Conservation (phyloP, 2,797 vertebrate species). For the Rhabdophis nuchalis region DNA sequence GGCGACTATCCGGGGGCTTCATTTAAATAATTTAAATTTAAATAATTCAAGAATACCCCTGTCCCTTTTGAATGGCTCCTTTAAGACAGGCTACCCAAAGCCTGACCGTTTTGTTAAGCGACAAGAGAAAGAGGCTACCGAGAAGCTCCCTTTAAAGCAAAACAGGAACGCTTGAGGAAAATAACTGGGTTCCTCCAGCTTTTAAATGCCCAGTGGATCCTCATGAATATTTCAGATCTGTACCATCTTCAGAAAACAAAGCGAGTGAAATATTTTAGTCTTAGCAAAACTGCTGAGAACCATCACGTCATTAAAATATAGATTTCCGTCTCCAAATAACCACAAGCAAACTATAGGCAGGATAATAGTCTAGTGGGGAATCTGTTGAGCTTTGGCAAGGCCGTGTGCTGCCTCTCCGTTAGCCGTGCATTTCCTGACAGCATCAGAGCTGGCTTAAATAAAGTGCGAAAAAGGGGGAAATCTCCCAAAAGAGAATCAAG, state of each 20-base stretch:
- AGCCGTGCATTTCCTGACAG: slow-evolving; percentile 5
- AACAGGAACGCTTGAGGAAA: not conserved
- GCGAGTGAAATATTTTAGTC: slow-evolving; percentile 2
- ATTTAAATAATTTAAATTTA: slow-evolving; percentile 56
- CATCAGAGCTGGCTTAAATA: slow-evolving; percentile 25
- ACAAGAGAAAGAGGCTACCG: not conserved
- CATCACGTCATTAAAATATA: slow-evolving; percentile 27
- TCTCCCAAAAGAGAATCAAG: slow-evolving; percentile 36
- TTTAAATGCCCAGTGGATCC: not conserved
- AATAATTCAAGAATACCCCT: slow-evolving; percentile 64
- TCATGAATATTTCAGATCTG: not conserved
- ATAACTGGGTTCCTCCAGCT: not conserved
- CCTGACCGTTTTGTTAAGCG: slow-evolving; percentile 68
- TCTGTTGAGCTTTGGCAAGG: not conserved
- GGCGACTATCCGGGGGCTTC: slow-evolving; percentile 56
- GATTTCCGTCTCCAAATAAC: slow-evolving; percentile 24
- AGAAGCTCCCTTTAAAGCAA: not conserved
- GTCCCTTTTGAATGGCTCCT: slow-evolving; percentile 60
- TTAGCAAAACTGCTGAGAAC: slow-evolving; percentile 26
- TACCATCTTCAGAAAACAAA: not conserved
- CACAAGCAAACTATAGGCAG: not conserved
- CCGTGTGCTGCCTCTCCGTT: not conserved
- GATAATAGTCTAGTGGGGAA: slow-evolving; percentile 8
- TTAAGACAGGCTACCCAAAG: slow-evolving; percentile 67
- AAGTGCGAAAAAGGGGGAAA: slow-evolving; percentile 13